These are phyloP conservation scores for Physeter macrocephalus DNA, from an alignment of 2,113 vertebrate genomes.

Conservation along the genomic window DNA sequence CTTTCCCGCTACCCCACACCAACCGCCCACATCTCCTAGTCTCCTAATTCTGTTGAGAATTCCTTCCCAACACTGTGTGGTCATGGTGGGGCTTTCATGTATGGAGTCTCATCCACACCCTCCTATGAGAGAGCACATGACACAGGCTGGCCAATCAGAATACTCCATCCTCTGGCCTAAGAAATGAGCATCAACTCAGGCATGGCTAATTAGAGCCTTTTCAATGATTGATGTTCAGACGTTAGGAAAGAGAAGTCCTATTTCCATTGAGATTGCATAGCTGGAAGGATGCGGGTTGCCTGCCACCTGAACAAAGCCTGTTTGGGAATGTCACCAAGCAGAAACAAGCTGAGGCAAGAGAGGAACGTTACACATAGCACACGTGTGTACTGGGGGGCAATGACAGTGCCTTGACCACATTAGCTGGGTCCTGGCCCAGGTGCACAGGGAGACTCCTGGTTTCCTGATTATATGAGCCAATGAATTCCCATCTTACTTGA, in stretches of 20 bases:
- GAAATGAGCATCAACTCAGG: neutral
- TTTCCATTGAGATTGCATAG: neutral
- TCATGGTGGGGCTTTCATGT: neutral
- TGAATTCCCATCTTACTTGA: neutral
- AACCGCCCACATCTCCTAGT: neutral
- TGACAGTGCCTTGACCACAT: neutral
- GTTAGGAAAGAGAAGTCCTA: neutral
- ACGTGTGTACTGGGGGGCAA: neutral
- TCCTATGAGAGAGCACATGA: neutral
- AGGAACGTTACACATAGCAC: neutral
- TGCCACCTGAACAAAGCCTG: neutral
- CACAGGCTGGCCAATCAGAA: neutral
- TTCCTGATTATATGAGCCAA: neutral
- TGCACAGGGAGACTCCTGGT: neutral
- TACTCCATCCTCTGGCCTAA: neutral
- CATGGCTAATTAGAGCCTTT: neutral
- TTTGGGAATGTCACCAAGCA: neutral
- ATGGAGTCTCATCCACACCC: neutral
- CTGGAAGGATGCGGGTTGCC: neutral
- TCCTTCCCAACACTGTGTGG: neutral
- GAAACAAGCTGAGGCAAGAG: neutral
- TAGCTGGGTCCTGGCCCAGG: neutral
- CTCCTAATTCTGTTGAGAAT: neutral
- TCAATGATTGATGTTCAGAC: neutral
- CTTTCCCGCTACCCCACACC: neutral